Percentiles rank a stretch among this genome's conserved stretches.
Conservation (phyloP, 2,113 vertebrate genomes). For the Rhodinocichla rosea region DNA sequence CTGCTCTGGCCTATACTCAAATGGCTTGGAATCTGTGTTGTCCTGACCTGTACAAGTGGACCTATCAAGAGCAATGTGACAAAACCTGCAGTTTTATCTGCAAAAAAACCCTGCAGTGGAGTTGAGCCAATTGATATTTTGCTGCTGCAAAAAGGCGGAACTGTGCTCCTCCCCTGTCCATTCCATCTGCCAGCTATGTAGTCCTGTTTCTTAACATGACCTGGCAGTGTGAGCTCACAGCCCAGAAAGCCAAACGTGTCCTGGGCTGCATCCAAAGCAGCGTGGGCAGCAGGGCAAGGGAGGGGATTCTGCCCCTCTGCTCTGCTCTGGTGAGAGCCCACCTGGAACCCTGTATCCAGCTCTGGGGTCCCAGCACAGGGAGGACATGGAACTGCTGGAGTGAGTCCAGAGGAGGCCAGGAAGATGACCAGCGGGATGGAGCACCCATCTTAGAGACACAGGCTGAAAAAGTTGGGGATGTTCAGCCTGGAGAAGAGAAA, state of each 20-base stretch:
- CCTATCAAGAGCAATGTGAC: not conserved
- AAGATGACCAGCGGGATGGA: not conserved
- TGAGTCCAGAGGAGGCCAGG: not conserved
- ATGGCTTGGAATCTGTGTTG: not conserved
- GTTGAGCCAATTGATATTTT: not conserved
- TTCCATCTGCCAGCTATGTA: not conserved
- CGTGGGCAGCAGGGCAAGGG: not conserved
- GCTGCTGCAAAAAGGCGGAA: not conserved
- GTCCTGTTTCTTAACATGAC: not conserved
- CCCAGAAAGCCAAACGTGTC: not conserved
- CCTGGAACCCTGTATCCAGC: not conserved
- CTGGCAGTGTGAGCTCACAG: not conserved
- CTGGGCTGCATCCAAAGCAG: not conserved
- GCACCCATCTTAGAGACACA: not conserved
- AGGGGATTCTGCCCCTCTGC: not conserved
- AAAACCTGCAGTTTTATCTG: not conserved
- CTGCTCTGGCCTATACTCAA: not conserved
- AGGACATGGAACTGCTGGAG: accelerated
- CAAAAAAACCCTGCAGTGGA: not conserved
- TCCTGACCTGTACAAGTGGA: not conserved
- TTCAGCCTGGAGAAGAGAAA: not conserved
- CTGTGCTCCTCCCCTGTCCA: not conserved
- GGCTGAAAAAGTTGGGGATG: not conserved
- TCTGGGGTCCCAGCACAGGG: not conserved
- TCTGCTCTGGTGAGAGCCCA: not conserved